phyloP scores from a whole-genome alignment of 2,888 invertebrate species.

The Amphipyra berbera region DNA sequence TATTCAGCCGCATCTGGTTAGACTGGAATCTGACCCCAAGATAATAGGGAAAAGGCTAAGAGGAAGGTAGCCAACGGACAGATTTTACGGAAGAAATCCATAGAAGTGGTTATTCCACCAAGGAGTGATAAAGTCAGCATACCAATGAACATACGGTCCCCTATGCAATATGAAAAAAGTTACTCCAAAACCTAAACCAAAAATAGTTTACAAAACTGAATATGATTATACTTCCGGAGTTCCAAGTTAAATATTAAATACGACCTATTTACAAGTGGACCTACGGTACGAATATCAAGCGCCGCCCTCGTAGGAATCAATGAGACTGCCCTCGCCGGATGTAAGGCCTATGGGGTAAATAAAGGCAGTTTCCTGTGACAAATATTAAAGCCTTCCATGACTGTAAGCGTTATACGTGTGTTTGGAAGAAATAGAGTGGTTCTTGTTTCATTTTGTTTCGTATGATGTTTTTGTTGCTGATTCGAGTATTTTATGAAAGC shows the following conservation, averaged over 20 bases:
- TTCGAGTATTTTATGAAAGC: neutral
- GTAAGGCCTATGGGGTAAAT: conserved; percentile 79
- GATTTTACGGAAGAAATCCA: no score
- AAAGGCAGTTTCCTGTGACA: conserved; percentile 81
- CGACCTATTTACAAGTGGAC: conserved; percentile 72
- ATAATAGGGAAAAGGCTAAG: no score
- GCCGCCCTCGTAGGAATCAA: conserved; percentile 74
- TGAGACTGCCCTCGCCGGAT: conserved; percentile 78
- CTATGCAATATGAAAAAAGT: conserved; percentile 1
- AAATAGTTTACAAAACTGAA: conserved; percentile 15
- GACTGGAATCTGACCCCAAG: no score
- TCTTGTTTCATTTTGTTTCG: conserved; percentile 42
- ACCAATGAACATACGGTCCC: no score
- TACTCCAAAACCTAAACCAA: neutral
- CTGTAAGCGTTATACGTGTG: conserved; percentile 56
- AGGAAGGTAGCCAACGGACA: no score
- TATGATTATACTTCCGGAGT: conserved; percentile 16
- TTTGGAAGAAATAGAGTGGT: conserved; percentile 48
- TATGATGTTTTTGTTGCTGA: conserved; percentile 19
- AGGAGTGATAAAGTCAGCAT: no score
- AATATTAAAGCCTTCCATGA: conserved; percentile 73
- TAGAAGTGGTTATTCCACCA: no score
- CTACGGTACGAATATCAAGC: conserved; percentile 75
- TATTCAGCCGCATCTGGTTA: no score
- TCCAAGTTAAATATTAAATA: conserved; percentile 72